Evolutionary conservation across 2,113 vertebrate species (phyloP), one percentile per base, ranked within the genome.

Genomic region (Sebastes schlegelii): DNA sequence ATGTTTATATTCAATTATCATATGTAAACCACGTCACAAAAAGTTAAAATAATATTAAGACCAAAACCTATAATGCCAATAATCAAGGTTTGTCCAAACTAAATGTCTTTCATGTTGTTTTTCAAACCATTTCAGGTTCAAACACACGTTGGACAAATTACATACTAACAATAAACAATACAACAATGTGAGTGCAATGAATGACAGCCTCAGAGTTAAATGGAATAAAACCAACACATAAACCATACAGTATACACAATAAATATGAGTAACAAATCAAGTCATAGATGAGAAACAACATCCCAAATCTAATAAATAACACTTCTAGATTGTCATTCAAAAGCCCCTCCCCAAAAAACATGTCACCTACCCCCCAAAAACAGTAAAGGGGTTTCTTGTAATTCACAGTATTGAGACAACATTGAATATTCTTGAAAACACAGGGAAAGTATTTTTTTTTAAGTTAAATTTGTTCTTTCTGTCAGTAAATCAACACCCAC

Each of bases 311-410:
- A 76, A 63, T 60, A 34, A 34, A 62, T 51, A 21, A 61, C 0
- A 74, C 12, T 63, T 72, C 76, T 10, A 76, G 58, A 77, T 82
- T 87, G 77, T 86, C 64, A 74, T 86, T 87, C 4, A 80, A 85
- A 85, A 46, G 13, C 40, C 34, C 34, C 34, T 3, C 34, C 34
- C 3, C 34, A 62, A 64, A 80, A 62, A 71, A 68, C 1, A 58
- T 4, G 4, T 60, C 45, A 17, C 14, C 60, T 21, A 48, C 5
- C 8, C 57, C 63, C 5, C 7, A 45, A 75, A 77, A 45, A 72
- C 23, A 68, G 8, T 2, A 12, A 5, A 61, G 40, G 17, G 21
- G 26, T 65, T 55, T 70, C 34, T 64, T 69, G 16, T 64, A 69
- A 82, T 69, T 86, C 61, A 81, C 64, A 85, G 68, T 68, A 73